A percentile compares a stretch with the other conserved stretches of the same genome.
Conservation (phyloP, 2,113 vertebrate genomes). For the Pagrus major region DNA sequence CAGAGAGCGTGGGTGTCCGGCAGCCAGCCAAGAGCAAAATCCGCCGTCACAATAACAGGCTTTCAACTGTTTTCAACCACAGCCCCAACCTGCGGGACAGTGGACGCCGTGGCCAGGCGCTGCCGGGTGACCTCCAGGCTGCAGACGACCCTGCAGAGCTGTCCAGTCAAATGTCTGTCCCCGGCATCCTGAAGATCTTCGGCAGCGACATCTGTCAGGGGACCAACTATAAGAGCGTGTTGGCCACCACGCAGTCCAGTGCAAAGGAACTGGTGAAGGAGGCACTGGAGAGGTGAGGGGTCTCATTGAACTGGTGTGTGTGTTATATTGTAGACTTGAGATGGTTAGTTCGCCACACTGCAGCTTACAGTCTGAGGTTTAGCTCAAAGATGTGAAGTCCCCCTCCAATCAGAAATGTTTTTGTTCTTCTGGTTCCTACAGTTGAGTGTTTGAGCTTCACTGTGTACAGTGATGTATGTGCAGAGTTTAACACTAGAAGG, state of each 20-base stretch:
- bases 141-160: conserved; percentile 80
- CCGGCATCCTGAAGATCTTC: conserved; percentile 86
- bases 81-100: conserved; percentile 74
- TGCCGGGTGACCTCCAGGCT: conserved; percentile 35
- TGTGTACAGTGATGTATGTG: too few relatives aligned
- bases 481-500: too few relatives aligned
- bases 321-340: not conserved
- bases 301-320: not conserved
- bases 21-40: conserved; percentile 87
- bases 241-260: conserved; percentile 83
- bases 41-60: conserved; percentile 84
- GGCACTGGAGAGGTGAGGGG: conserved; percentile 84
- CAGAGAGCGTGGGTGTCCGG: conserved; percentile 79
- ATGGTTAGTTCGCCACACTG: not conserved
- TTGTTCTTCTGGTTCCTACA: too few relatives aligned
- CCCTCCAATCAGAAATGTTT: too few relatives aligned
- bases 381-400: not conserved
- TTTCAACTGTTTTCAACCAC: conserved; percentile 82
- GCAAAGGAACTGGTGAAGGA: conserved; percentile 86
- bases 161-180: conserved; percentile 82
- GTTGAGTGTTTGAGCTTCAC: too few relatives aligned
- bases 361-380: not conserved
- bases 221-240: conserved; percentile 85
- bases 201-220: conserved; percentile 85
- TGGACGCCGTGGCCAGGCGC: conserved; percentile 11